phyloP scores from a whole-genome alignment of 2,797 vertebrate genomes.

The Malacoraja senta region DNA sequence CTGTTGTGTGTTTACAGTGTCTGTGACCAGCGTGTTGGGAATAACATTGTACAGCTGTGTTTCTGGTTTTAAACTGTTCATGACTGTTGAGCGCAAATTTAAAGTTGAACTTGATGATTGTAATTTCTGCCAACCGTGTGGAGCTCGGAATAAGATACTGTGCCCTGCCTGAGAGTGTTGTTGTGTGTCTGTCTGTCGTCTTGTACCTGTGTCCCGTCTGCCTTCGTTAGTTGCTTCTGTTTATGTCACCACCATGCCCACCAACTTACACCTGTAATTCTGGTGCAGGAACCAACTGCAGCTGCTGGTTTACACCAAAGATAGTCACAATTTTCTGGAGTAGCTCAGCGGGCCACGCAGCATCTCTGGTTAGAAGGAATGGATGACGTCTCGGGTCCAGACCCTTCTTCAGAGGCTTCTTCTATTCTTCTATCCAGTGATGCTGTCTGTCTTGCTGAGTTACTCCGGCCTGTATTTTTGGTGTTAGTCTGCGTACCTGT shows the following conservation, averaged over 20 bases:
- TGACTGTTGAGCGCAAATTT: neutral
- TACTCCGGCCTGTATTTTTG: neutral
- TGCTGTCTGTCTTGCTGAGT: no score
- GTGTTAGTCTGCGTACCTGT: neutral
- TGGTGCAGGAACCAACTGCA: no score
- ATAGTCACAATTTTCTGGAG: no score
- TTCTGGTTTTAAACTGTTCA: neutral
- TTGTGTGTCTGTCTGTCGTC: neutral
- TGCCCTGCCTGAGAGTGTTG: neutral
- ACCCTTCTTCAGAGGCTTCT: no score
- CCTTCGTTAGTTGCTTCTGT: no score
- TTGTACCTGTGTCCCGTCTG: neutral
- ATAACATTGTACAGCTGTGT: neutral
- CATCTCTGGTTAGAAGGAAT: no score
- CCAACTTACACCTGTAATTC: neutral
- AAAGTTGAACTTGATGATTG: neutral
- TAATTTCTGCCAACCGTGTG: neutral
- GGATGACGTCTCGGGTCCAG: no score
- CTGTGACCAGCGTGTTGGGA: neutral
- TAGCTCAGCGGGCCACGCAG: no score
- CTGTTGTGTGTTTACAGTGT: neutral
- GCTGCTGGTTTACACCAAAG: no score
- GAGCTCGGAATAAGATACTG: neutral
- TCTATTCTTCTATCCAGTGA: no score
- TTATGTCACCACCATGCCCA: neutral